phyloP scores from a whole-genome alignment of 2,888 invertebrate genomes.

The Melipona beecheii region DNA sequence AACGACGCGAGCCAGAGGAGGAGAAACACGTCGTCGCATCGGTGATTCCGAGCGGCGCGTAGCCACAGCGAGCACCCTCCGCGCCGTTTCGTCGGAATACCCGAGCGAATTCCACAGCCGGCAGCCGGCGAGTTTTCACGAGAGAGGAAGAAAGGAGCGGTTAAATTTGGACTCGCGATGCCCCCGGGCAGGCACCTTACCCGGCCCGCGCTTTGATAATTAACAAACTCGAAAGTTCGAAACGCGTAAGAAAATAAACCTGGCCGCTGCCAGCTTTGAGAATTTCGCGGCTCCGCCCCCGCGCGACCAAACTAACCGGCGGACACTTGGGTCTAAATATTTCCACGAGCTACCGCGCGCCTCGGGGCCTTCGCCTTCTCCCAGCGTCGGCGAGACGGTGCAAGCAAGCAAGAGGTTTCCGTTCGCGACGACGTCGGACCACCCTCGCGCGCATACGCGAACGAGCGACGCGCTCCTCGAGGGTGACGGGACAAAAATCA shows the following conservation, averaged over 20 bases:
- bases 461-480: background rate
- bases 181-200: background rate
- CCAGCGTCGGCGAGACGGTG: background rate
- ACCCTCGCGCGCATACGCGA: background rate
- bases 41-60: background rate
- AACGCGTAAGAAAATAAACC: slow-evolving; percentile 13
- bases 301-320: background rate
- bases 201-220: background rate
- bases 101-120: background rate
- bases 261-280: background rate
- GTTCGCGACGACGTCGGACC: background rate
- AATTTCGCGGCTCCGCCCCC: background rate
- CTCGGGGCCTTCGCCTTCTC: background rate
- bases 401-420: background rate
- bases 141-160: no score
- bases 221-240: background rate
- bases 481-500: no score
- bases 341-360: background rate
- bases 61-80: background rate
- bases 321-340: slow-evolving; percentile 12
- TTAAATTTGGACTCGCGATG: background rate
- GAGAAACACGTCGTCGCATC: slow-evolving; percentile 16
- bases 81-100: background rate
- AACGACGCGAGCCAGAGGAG: background rate
- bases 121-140: background rate